Evolutionary conservation across 2,888 invertebrate species (phyloP), one percentile per base, ranked within the genome.

Genomic region (Dynastes grantii): DNA sequence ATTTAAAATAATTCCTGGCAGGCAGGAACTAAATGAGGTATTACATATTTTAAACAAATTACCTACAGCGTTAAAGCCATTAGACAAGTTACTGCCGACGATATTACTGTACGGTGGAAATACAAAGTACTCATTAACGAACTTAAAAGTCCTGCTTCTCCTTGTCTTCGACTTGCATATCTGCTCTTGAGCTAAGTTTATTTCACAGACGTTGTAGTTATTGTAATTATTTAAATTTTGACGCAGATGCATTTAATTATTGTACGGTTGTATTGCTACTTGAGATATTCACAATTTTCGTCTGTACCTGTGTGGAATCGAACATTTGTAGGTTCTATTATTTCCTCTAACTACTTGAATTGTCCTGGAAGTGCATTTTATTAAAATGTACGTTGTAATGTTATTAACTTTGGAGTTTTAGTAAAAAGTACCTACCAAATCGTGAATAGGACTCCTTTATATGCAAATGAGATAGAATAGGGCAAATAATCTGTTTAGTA

Each of bases 41-140:
- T 67, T 45, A 49, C 45, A 45, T 49, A 67, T 67, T 45, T 49
- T 49, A 45, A 49, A 67, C 49, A 67, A 67, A 67, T 67, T 67
- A 67, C 27, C 49, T 67, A 8, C 67, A 49, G 32, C 45, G 45
- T 49, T 67, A 49, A 67, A 45, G 22, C 67, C 27, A 49, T 67
- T 67, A 67, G 45, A 67, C 45, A 49, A 45, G 45, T 67, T 67
- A 67, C 45, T 67, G 49, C 67, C 45, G 45, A 49, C 67, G 67
- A 16, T 67, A 67, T 67, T 67, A 67, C 22, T 67, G 22, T 45
- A 40, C 45, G 67, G 67, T 45, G 49, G 67, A 67, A 67, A 67
- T 67, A 67, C 45, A 67, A 67, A 67, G 49, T 49, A 16, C 49
- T 45, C 67, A 49, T 45, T 45, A 67, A 22, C 67, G 49, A 67